Conservation (phyloP, 2,113 vertebrate genomes). For the Dasyornis broadbenti region DNA sequence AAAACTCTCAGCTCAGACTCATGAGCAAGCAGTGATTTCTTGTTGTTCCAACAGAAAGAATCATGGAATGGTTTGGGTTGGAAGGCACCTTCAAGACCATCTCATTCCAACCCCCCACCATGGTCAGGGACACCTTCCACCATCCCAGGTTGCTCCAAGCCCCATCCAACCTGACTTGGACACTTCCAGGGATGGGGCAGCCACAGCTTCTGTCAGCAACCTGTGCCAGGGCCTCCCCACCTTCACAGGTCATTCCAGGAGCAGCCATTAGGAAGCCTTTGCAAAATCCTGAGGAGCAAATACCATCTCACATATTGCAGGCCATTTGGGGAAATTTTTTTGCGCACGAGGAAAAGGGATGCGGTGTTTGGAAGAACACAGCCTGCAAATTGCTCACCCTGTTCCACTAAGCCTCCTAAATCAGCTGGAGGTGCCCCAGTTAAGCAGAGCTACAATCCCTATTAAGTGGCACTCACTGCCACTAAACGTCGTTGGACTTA, state of each 20-base stretch:
- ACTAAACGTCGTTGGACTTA: constrained; percentile 44
- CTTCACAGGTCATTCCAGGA: not conserved
- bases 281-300: not conserved
- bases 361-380: not conserved
- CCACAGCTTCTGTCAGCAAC: not conserved
- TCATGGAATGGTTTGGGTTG: not conserved
- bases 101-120: not conserved
- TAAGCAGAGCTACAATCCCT: constrained; percentile 53
- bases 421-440: constrained; percentile 52
- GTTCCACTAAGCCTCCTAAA: constrained; percentile 25
- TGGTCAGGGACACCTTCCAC: not conserved
- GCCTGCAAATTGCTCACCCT: constrained; percentile 5
- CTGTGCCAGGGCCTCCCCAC: accelerated
- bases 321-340: not conserved
- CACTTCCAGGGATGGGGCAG: not conserved
- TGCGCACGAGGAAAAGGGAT: not conserved
- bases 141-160: not conserved
- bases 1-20: not conserved
- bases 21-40: not conserved
- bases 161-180: accelerated
- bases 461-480: constrained; percentile 54
- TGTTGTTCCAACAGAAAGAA: accelerated
- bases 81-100: accelerated
- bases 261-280: not conserved
- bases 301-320: not conserved